A percentile compares a stretch with the other conserved stretches of the same genome.
phyloP scores from a whole-genome alignment of 1,140 invertebrate genomes.

The Pristionchus pacificus region DNA sequence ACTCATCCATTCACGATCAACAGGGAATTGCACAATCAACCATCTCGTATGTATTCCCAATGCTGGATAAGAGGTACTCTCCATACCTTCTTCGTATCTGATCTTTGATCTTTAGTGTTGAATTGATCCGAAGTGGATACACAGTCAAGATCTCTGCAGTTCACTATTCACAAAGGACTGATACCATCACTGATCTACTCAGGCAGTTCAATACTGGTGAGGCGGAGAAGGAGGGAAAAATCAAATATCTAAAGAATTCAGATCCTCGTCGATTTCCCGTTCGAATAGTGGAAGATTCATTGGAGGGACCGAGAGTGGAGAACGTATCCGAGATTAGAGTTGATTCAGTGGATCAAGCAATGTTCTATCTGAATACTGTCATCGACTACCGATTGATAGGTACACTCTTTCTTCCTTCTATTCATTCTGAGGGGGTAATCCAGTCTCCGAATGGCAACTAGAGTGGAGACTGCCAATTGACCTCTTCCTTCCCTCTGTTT shows the following conservation, averaged over 20 bases:
- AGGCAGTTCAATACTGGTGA: conserved; percentile 29
- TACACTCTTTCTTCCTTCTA: conserved; percentile 5
- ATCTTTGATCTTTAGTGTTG: too few species aligned
- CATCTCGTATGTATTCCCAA: neutral
- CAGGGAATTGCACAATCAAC: neutral
- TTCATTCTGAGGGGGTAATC: too few species aligned
- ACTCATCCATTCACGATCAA: neutral
- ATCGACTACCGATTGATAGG: conserved; percentile 37
- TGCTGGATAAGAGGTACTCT: neutral
- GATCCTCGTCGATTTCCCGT: conserved; percentile 29
- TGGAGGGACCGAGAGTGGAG: conserved; percentile 29
- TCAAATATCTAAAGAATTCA: too few species aligned
- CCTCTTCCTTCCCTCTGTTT: neutral
- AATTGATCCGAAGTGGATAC: too few species aligned
- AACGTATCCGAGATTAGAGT: conserved; percentile 37
- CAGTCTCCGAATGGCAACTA: too few species aligned
- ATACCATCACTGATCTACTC: conserved; percentile 33
- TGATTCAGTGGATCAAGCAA: conserved; percentile 35
- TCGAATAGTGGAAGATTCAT: conserved; percentile 33
- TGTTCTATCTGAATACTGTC: conserved; percentile 39
- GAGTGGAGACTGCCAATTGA: too few species aligned
- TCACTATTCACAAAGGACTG: conserved; percentile 35
- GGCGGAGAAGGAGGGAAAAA: neutral
- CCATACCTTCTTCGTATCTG: too few species aligned
- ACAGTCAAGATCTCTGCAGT: conserved; percentile 30